A percentile compares a stretch with the other conserved stretches of the same genome.
Conservation (phyloP, 2,888 invertebrate genomes). For the Tetheella fluctuosa region DNA sequence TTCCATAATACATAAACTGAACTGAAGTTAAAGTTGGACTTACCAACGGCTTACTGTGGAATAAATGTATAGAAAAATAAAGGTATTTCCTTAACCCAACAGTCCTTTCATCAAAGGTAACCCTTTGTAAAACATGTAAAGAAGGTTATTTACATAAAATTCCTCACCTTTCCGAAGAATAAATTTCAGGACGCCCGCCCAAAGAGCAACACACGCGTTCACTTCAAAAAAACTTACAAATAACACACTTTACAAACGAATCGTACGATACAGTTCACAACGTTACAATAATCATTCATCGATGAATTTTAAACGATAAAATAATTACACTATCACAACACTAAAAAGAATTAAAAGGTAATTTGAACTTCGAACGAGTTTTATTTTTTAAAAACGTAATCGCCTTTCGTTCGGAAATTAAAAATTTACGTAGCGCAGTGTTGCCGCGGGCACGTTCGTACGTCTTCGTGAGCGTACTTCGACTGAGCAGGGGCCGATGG, state of each 20-base stretch:
- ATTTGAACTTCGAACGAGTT: constrained; percentile 33
- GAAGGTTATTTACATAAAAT: constrained; percentile 15
- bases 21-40: not conserved
- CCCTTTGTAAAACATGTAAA: constrained; percentile 13
- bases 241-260: constrained; percentile 41
- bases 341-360: constrained; percentile 35
- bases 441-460: constrained; percentile 32
- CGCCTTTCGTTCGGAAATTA: constrained; percentile 61
- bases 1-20: not conserved
- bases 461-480: constrained; percentile 31
- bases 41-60: not conserved
- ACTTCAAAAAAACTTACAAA: constrained; percentile 69
- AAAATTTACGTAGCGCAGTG: constrained; percentile 64
- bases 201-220: constrained; percentile 58
- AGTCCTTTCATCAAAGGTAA: constrained; percentile 11
- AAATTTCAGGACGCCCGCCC: constrained; percentile 68
- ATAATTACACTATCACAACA: constrained; percentile 41
- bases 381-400: constrained; percentile 45
- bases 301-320: constrained; percentile 8
- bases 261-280: constrained; percentile 5
- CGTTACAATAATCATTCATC: constrained; percentile 1
- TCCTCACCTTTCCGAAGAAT: constrained; percentile 66
- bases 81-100: constrained; percentile 6
- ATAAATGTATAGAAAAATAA: constrained; percentile 2
- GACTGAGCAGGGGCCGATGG: constrained; percentile 43